Conservation (phyloP, 2,888 invertebrate species). For the Ochropacha duplaris region DNA sequence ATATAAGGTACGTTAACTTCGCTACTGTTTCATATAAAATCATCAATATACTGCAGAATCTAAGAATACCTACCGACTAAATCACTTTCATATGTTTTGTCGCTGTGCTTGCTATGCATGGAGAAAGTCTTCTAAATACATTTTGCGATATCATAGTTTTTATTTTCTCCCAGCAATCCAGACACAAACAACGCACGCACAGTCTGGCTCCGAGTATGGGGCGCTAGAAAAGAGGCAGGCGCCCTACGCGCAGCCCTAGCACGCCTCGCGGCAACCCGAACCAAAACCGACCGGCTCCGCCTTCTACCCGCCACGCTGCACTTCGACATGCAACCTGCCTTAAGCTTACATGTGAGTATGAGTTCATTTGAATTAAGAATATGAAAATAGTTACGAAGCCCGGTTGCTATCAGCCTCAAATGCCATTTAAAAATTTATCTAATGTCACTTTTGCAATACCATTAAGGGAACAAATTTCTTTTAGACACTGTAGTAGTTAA, state of each 20-base stretch:
- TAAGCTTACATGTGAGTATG: slow-evolving; percentile 85
- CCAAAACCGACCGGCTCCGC: slow-evolving; percentile 50
- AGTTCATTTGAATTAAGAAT: not conserved
- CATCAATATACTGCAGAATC: too few relatives aligned
- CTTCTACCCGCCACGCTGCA: slow-evolving; percentile 84
- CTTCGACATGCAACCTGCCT: slow-evolving; percentile 88
- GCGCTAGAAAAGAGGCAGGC: slow-evolving; percentile 61
- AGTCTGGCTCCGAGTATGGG: slow-evolving; percentile 69
- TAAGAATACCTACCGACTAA: too few relatives aligned
- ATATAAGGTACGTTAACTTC: slow-evolving; percentile 83
- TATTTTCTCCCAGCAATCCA: not conserved
- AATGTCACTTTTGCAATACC: slow-evolving; percentile 27
- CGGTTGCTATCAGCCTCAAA: not conserved
- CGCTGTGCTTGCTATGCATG: too few relatives aligned
- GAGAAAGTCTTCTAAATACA: too few relatives aligned
- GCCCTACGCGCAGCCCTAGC: slow-evolving; percentile 61
- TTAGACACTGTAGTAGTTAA: slow-evolving; percentile 25
- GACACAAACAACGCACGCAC: slow-evolving; percentile 54
- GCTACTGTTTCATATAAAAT: not conserved
- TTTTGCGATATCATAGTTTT: not conserved
- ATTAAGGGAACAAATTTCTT: slow-evolving; percentile 29
- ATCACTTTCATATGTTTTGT: too few relatives aligned
- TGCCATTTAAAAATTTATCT: slow-evolving; percentile 13
- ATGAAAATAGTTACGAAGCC: too few relatives aligned
- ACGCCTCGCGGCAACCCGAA: slow-evolving; percentile 53